Conservation (phyloP, 2,113 vertebrate species). For the Boulengeromyrus knoepffleri region DNA sequence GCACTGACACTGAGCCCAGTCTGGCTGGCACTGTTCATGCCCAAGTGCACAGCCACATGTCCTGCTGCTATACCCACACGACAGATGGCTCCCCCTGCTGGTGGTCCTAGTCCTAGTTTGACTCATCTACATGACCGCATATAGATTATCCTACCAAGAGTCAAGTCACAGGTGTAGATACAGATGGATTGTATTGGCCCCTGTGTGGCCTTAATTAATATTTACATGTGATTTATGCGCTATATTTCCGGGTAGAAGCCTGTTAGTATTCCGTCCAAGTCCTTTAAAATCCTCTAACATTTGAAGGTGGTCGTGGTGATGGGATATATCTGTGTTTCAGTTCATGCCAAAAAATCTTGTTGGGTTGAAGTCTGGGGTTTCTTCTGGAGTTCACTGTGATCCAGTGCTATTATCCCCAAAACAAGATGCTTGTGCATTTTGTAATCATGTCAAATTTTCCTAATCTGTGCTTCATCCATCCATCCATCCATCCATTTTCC, state of each 20-base stretch:
- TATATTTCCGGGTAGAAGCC: background rate
- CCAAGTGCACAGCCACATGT: background rate
- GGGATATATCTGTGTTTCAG: background rate
- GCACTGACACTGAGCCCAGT: background rate
- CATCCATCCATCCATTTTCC: no score
- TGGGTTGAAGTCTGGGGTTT: background rate
- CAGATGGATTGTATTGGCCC: background rate
- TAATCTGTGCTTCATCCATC: background rate
- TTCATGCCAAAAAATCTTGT: background rate
- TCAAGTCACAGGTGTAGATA: background rate
- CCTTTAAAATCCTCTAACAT: background rate
- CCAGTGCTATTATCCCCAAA: background rate
- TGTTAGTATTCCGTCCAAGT: background rate
- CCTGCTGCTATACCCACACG: background rate
- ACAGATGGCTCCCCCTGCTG: slow-evolving; percentile 10
- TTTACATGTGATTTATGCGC: background rate
- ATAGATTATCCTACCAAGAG: background rate
- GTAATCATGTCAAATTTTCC: background rate
- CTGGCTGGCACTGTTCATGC: background rate
- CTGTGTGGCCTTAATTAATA: background rate
- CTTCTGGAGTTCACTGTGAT: background rate
- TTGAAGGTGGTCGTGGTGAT: background rate
- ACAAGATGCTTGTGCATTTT: background rate
- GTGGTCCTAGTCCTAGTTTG: background rate
- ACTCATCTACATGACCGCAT: background rate